Evolutionary conservation across 2,113 vertebrate genomes (phyloP), one percentile per base, ranked within the genome.

Genomic region (Amblyornis subalaris): DNA sequence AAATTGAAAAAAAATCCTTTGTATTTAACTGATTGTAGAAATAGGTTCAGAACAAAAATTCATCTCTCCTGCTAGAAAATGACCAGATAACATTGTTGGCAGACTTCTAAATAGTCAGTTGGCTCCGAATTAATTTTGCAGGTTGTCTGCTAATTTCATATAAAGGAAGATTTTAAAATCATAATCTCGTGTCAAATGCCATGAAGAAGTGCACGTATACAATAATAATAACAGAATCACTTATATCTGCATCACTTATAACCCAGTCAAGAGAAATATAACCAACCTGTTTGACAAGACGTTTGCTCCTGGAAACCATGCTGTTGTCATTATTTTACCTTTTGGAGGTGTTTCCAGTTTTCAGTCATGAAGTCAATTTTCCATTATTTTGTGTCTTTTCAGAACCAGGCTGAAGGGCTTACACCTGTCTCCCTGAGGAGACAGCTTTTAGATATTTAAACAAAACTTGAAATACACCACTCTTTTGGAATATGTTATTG

Each of bases 11-110:
- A 15, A 24, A 25, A 20, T 22, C 45, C 8, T 60, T 45, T 31
- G 42, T 12, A 35, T 64, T 61, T 55, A 61, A 45, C 4, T 22
- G 19, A 57, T 62, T 79, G 48, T 57, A 62, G 73, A 77, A 71
- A 35, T 33, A 79, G 15, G 29, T 71, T 33, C 26, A 73, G 19
- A 36, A 2, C 2, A 50, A 88, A 81, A 70, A n/a, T 29, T 50
- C 0, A 38, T 10, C 14, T 79, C 18, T 75, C 19, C 3, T 66
- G 24, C 2, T 82, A 65, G 12, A 42, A 82, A 57, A 47, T 25
- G 0, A 14, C 5, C 15, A 48, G 8, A 19, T 45, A 40, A 20
- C 31, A 38, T 20, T 12, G 0, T 36, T 69, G 35, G 6, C 22
- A 78, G n/a, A 55, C 78, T 40, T 82, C 28, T 64, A 69, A 77